Percentiles rank a stretch among this genome's conserved stretches.
phyloP scores from a whole-genome alignment of 2,888 invertebrate genomes.

The Rhagophthalmus giganteus region DNA sequence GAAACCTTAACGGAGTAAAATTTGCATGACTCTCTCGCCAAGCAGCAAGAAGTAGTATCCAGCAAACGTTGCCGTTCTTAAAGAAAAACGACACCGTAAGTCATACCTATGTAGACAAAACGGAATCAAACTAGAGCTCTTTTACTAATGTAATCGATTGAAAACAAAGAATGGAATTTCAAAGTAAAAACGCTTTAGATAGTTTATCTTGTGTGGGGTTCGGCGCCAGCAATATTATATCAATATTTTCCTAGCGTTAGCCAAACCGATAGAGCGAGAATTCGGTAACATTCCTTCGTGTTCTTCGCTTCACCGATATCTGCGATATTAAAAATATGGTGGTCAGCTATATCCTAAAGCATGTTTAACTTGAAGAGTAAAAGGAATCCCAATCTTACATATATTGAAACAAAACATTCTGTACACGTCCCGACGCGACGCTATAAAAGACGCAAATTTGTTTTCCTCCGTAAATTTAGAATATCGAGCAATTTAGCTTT shows the following conservation, averaged over 20 bases:
- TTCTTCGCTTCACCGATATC: constrained; percentile 7
- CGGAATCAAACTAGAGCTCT: constrained; percentile 18
- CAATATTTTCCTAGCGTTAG: constrained; percentile 33
- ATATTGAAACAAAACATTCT: too few relatives aligned
- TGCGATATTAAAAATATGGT: constrained; percentile 17
- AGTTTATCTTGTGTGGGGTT: constrained; percentile 31
- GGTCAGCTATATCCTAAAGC: constrained; percentile 14
- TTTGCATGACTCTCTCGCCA: too few relatives aligned
- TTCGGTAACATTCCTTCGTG: constrained; percentile 17
- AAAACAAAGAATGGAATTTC: constrained; percentile 31
- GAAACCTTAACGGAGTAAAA: too few relatives aligned
- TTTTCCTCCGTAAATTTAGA: too few relatives aligned
- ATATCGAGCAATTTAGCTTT: too few relatives aligned
- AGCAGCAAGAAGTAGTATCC: not conserved
- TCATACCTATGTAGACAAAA: constrained; percentile 15
- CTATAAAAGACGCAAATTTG: too few relatives aligned
- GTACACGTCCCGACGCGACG: too few relatives aligned
- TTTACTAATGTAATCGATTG: constrained; percentile 32
- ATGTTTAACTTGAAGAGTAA: too few relatives aligned
- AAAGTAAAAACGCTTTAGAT: constrained; percentile 32
- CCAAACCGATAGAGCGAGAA: constrained; percentile 16
- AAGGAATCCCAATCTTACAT: too few relatives aligned
- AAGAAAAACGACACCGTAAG: not conserved
- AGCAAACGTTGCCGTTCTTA: not conserved
- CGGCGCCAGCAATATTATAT: constrained; percentile 35